Evolutionary conservation across 1,140 invertebrate genomes (phyloP).

Genomic region (Mya arenaria): DNA sequence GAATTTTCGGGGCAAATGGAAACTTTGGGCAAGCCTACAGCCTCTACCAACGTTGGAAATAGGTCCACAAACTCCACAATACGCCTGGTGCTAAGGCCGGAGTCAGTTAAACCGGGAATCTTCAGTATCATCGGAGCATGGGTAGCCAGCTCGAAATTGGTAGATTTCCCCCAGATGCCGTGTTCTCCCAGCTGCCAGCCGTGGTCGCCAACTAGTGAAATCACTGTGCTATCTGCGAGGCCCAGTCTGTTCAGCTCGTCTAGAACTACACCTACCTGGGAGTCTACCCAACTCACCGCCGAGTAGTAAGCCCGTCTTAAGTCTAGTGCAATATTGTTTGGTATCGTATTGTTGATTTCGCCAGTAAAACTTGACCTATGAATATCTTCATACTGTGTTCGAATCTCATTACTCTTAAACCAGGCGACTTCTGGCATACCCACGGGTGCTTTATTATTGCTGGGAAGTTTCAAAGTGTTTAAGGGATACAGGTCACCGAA

Average conservation of each 20-base stretch:
- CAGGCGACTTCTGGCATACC: conserved; percentile 40
- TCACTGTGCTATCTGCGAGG: conserved; percentile 61
- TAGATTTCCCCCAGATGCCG: conserved; percentile 64
- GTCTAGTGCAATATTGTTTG: conserved; percentile 29
- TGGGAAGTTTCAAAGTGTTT: conserved; percentile 35
- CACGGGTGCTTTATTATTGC: conserved; percentile 37
- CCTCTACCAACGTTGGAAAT: conserved; percentile 90
- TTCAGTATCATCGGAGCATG: conserved; percentile 64
- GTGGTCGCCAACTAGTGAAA: conserved; percentile 65
- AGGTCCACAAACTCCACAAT: conserved; percentile 90
- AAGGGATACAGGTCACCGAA: conserved; percentile 56
- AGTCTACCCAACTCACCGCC: conserved; percentile 59
- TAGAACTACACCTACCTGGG: conserved; percentile 58
- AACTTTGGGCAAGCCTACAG: conserved; percentile 83
- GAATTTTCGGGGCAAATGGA: conserved; percentile 83
- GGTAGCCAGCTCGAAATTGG: conserved; percentile 65
- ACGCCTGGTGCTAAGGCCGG: conserved; percentile 9
- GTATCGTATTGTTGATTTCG: conserved; percentile 45
- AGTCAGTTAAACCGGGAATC: conserved; percentile 56
- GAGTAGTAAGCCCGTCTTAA: conserved; percentile 62
- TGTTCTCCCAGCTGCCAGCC: conserved; percentile 67
- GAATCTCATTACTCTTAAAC: background rate
- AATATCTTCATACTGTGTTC: conserved; percentile 4
- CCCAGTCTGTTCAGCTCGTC: conserved; percentile 56
- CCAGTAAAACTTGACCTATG: background rate